Base-by-base conservation (phyloP, 2,113 vertebrate species). In the Seriola dumerili region DNA sequence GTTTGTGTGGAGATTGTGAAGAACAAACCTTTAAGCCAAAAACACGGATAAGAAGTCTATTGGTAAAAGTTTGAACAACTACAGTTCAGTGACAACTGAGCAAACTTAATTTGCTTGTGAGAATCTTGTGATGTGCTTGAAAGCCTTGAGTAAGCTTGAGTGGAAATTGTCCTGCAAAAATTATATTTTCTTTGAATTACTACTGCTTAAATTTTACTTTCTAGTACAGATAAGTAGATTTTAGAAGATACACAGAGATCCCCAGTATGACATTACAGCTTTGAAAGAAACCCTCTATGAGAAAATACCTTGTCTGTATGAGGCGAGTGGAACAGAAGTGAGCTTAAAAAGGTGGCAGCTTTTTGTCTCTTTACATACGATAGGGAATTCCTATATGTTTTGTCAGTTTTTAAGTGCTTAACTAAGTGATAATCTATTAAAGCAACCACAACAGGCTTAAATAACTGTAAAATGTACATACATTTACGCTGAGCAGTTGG, bases 391-490 rank as follows among this genome's bases (percentile, higher is more conserved):
- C 8, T 19, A 0, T 17, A 40, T 42, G 36, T 25, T 59, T 48
- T 38, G 32, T 62, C 16, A 3, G 7, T 13, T 54, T 78, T 67
- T 11, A 32, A 29, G 59, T 25, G 42, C 61, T 32, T 57, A 34
- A 19, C 59, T 70, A 23, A 46, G 21, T 70, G 23, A 71, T 46
- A 8, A 46, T 71, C 16, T 67, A 23, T 71, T 61, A 48, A 62
- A 52, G 25, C 16, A 75, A 74, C 44, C 4, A 3, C 6, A 75
- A 42, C 36, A 75, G 58, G 38, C 63, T 46, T 73, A 25, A 52
- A 70, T 10, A 48, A 61, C 34, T 57, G 21, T 44, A 29, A 68
- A 72, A 34, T 48, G 50, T 59, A 44, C 23, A 54, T 40, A 65
- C 2, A 55, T 54, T 4, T 69, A 29, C 66, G n/a, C 19, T 17